A percentile compares a stretch with the other conserved stretches of the same genome.
Conservation (phyloP, 1,140 invertebrate genomes). For the Phocides pigmalion region DNA sequence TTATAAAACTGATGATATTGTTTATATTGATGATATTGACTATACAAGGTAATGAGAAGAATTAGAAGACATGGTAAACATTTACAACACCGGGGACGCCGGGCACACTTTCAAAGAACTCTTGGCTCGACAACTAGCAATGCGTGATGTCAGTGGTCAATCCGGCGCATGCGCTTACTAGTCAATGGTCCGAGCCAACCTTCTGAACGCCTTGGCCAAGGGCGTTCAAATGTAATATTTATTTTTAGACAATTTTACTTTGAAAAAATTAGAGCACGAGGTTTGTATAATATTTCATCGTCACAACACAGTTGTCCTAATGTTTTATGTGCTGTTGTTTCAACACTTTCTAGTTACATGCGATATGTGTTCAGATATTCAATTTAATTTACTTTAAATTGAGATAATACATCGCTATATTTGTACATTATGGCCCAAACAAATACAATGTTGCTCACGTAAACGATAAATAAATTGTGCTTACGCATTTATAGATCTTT, state of each 20-base stretch:
- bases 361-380: background rate
- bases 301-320: constrained; percentile 34
- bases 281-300: constrained; percentile 36
- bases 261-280: constrained; percentile 30
- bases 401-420: no score
- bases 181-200: constrained; percentile 35
- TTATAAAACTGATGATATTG: no score
- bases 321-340: constrained; percentile 17
- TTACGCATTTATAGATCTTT: no score
- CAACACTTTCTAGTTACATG: constrained; percentile 1
- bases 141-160: constrained; percentile 32
- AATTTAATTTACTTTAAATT: no score
- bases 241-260: constrained; percentile 40
- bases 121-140: constrained; percentile 10
- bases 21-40: background rate
- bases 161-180: constrained; percentile 32
- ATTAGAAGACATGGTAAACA: background rate
- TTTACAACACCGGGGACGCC: constrained; percentile 2
- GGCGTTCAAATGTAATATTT: constrained; percentile 47
- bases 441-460: no score
- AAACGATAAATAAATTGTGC: no score
- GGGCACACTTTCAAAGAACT: constrained; percentile 16
- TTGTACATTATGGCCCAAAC: no score
- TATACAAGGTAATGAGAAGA: background rate
- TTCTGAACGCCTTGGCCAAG: constrained; percentile 45